Conservation (phyloP, 1,140 invertebrate genomes). For the Procambarus virginalis region DNA sequence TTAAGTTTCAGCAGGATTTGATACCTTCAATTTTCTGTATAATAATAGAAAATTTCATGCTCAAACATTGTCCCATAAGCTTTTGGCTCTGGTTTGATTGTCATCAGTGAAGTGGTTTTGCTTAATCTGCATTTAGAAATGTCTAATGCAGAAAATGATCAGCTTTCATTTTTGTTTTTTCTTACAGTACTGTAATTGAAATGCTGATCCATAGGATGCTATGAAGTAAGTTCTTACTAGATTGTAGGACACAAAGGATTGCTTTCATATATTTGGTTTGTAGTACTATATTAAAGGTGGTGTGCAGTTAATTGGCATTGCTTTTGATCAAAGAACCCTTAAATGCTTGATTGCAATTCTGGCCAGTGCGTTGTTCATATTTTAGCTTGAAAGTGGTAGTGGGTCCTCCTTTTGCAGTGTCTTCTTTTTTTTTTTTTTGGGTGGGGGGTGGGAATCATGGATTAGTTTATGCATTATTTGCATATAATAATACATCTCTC, state of each 20-base stretch:
- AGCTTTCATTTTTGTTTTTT: neutral
- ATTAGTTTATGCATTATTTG: neutral
- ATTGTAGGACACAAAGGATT: neutral
- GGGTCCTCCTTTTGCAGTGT: neutral
- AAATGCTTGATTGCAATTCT: neutral
- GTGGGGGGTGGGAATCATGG: neutral
- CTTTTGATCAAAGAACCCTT: neutral
- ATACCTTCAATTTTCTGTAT: neutral
- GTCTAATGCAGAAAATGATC: neutral
- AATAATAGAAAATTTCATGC: neutral
- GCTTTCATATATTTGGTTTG: neutral
- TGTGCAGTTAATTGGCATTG: neutral
- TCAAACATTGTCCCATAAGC: neutral
- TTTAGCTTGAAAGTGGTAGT: neutral
- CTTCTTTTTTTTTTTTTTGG: neutral
- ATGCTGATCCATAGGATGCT: neutral
- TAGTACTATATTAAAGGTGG: neutral
- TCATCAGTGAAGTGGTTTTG: neutral
- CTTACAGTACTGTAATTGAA: neutral
- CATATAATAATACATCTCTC: neutral
- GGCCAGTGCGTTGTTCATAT: neutral
- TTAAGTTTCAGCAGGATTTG: neutral
- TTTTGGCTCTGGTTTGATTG: neutral
- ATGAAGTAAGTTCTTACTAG: neutral
- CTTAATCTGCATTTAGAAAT: neutral